Conservation (phyloP, 2,888 invertebrate species). For the Eremobia ochroleuca region DNA sequence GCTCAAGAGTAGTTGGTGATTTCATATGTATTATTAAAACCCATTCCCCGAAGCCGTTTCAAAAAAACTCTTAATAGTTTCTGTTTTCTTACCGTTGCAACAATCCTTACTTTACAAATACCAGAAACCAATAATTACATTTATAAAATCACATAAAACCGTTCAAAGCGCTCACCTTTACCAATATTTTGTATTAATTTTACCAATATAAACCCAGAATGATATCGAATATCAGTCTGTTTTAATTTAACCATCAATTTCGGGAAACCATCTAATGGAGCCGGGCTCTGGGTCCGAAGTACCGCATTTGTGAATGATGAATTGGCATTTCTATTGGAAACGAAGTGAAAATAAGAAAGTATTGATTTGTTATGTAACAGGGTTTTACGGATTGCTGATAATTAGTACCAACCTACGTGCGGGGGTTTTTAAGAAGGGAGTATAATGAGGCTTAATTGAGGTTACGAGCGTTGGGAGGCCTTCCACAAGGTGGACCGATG, state of each 20-base stretch:
- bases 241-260: slow-evolving; percentile 51
- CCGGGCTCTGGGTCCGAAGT: slow-evolving; percentile 37
- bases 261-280: slow-evolving; percentile 49
- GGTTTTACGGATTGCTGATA: slow-evolving; percentile 6
- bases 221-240: slow-evolving; percentile 39
- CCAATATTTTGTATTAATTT: background rate
- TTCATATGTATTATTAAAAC: background rate
- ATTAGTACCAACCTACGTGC: slow-evolving; percentile 30
- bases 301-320: slow-evolving; percentile 67
- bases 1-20: background rate
- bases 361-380: slow-evolving; percentile 55
- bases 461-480: background rate
- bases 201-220: slow-evolving; percentile 23
- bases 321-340: slow-evolving; percentile 69
- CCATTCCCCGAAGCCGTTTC: background rate
- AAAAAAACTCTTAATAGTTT: background rate
- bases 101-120: too few species aligned
- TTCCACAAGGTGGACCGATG: background rate
- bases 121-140: background rate
- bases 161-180: background rate
- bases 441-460: background rate
- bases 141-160: background rate
- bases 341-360: slow-evolving; percentile 67
- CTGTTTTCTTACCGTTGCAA: background rate
- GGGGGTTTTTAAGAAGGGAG: background rate